phyloP scores from a whole-genome alignment of 2,888 invertebrate species.

The Linnaemya tessellans region DNA sequence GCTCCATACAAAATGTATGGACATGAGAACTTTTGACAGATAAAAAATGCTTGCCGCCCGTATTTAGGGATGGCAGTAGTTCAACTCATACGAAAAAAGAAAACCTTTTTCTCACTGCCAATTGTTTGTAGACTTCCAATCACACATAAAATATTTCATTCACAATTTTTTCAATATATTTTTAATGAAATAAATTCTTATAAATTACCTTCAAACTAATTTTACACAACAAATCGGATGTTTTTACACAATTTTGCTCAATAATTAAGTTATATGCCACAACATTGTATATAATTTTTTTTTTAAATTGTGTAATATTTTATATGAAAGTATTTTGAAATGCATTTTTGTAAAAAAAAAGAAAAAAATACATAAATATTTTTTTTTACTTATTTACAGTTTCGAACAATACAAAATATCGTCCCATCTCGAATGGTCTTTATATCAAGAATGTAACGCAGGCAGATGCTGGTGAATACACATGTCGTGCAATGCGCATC shows the following conservation, averaged over 20 bases:
- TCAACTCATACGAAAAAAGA: too few species aligned
- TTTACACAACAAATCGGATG: not conserved
- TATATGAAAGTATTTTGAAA: not conserved
- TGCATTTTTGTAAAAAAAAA: not conserved
- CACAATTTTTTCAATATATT: not conserved
- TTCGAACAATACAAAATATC: conserved; percentile 83
- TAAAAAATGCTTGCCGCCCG: not conserved
- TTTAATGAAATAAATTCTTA: not conserved
- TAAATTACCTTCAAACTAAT: not conserved
- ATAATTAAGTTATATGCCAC: not conserved
- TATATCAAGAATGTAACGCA: conserved; percentile 85
- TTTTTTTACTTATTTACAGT: conserved; percentile 76
- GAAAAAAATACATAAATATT: not conserved
- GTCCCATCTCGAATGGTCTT: conserved; percentile 84
- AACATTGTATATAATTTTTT: not conserved
- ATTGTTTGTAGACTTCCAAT: not conserved
- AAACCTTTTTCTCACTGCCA: not conserved
- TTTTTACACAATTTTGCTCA: not conserved
- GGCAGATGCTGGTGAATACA: conserved; percentile 85
- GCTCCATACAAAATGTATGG: too few species aligned
- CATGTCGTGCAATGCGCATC: conserved; percentile 85
- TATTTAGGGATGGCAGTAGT: too few species aligned
- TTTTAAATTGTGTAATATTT: not conserved
- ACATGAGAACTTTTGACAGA: too few species aligned
- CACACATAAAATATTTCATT: not conserved